These are phyloP conservation scores for human DNA, from an alignment of 2,113 vertebrate species.

Conservation along the genomic window DNA sequence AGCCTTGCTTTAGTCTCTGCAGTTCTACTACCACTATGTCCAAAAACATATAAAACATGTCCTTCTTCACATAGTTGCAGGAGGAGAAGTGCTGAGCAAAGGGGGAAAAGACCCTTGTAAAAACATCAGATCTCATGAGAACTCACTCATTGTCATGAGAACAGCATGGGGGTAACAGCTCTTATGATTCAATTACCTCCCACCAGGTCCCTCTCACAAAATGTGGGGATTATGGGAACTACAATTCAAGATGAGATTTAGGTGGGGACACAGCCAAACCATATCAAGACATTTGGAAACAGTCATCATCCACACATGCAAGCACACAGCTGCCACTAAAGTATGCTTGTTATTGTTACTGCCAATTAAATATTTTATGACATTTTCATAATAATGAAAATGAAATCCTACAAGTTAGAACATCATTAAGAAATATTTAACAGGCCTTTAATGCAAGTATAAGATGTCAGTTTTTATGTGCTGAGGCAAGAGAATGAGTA, in stretches of 20 bases:
- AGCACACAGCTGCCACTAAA: background rate
- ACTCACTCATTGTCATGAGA: no score
- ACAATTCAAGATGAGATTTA: background rate
- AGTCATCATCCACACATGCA: background rate
- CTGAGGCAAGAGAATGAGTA: constrained; percentile 48
- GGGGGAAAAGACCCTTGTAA: no score
- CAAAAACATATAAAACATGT: background rate
- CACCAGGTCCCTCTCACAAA: no score
- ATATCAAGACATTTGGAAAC: background rate
- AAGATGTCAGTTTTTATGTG: constrained; percentile 54
- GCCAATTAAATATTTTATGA: constrained; percentile 50
- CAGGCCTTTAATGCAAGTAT: constrained; percentile 38
- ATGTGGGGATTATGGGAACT: no score
- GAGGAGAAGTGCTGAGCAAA: no score
- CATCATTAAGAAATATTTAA: constrained; percentile 46
- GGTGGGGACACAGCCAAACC: no score
- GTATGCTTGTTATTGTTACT: constrained; percentile 22
- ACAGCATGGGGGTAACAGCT: no score
- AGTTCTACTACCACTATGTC: background rate
- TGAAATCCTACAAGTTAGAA: constrained; percentile 57
- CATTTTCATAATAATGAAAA: constrained; percentile 58
- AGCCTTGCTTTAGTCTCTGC: background rate
- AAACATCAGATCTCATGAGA: no score
- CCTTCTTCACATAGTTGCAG: no score
- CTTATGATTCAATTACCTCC: no score